Evolutionary conservation across 2,113 vertebrate genomes (phyloP), one percentile per base, ranked within the genome.

Genomic region (Stigmatopora nigra): DNA sequence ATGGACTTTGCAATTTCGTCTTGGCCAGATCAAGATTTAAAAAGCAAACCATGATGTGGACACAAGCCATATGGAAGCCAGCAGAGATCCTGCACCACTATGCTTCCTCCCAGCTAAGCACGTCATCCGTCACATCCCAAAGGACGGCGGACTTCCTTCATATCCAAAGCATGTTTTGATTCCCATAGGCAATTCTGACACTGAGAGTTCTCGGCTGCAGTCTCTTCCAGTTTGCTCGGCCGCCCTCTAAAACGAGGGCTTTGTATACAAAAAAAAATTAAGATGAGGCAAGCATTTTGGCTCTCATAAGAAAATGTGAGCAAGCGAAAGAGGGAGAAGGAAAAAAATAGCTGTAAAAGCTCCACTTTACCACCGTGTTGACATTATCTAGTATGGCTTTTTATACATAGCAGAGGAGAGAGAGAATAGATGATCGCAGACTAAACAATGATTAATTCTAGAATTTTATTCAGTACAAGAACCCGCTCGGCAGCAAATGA

Each of bases 181-280:
- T 85, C 74, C 80, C 80, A 41, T 66, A 68, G 70, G 76, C 77
- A 15, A 76, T 79, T 75, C 25, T 44, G 13, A 19, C 55, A 69
- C 68, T 58, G 75, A 57, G 46, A 78, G 64, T 68, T 67, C 63
- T 67, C 61, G 11, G 38, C 58, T 59, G 63, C 56, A 60, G 70
- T 74, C 57, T 71, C 76, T 60, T 65, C 76, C 67, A 47, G 61
- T 75, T 76, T 83, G 80, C 78, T 65, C 61, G 48, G 22, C 73
- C 77, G 71, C 82, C 78, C 83, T 81, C 81, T 75, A 78, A 86
- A 83, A 86, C 78, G 81, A n/a, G 68, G 45, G 78, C 81, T 84
- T 78, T 79, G 78, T 82, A 71, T 70, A 81, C 86, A 79, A 88
- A 77, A 86, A 75, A 79, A 88, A 78, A 86, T 87, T 87, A 83